These are phyloP conservation scores for Synergus umbraculus DNA, from an alignment of 2,888 invertebrate genomes.

Conservation along the genomic window DNA sequence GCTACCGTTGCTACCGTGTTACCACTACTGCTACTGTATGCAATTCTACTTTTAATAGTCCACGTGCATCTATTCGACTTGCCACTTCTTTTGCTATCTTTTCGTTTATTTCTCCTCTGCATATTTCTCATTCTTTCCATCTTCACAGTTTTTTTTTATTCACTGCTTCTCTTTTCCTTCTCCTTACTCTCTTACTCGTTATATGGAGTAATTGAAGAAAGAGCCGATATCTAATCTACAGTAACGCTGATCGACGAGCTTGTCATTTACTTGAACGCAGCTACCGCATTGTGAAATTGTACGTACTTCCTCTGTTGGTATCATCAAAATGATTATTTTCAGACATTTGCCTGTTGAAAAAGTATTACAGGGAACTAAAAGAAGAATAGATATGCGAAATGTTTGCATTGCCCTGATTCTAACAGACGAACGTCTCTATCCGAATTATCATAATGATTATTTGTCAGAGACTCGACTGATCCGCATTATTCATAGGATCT, in stretches of 20 bases:
- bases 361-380: neutral
- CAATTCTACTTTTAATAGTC: constrained; percentile 54
- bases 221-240: neutral
- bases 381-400: neutral
- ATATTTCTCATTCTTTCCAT: constrained; percentile 38
- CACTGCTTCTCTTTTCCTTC: constrained; percentile 18
- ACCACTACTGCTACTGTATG: constrained; percentile 17
- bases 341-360: neutral
- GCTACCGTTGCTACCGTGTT: constrained; percentile 58
- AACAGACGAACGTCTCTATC: constrained; percentile 1
- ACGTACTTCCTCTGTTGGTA: neutral
- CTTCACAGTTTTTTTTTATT: constrained; percentile 16
- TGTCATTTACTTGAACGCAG: neutral
- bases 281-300: neutral
- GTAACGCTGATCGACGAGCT: constrained; percentile 11
- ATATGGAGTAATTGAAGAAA: neutral
- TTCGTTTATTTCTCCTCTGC: neutral
- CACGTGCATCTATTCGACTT: constrained; percentile 19
- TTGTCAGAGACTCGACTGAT: constrained; percentile 21
- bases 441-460: constrained; percentile 33
- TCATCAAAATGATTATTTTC: neutral
- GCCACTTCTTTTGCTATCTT: constrained; percentile 5
- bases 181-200: neutral
- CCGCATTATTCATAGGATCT: constrained; percentile 38
- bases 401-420: neutral